A percentile compares a stretch with the other conserved stretches of the same genome.
Conservation (phyloP, 2,113 vertebrate genomes). For the Lophura nycthemera region DNA sequence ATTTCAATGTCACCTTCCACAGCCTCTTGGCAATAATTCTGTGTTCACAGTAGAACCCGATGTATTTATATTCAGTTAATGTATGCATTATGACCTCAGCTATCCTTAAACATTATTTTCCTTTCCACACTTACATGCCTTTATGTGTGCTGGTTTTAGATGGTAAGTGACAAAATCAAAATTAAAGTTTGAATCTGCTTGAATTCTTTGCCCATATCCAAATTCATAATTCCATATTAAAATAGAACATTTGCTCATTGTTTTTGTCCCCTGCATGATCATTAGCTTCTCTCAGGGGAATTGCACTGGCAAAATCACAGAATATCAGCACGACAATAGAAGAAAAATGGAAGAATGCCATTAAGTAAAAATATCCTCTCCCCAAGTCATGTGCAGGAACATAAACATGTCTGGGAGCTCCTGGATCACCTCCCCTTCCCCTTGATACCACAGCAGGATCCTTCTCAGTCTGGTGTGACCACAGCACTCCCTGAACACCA, state of each 20-base stretch:
- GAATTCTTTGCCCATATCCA: neutral
- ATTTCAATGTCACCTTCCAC: constrained; percentile 45
- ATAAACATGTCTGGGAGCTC: neutral
- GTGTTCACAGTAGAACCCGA: neutral
- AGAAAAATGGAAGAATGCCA: constrained; percentile 47
- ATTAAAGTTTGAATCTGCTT: neutral
- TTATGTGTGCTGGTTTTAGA: neutral
- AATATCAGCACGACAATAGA: constrained; percentile 16
- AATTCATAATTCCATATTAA: neutral
- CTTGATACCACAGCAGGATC: neutral
- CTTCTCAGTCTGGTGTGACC: neutral
- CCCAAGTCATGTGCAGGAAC: neutral
- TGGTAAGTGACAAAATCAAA: neutral
- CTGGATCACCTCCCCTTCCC: neutral
- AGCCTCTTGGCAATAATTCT: constrained; percentile 12
- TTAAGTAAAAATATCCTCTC: constrained; percentile 20
- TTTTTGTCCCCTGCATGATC: neutral
- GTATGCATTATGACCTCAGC: constrained; percentile 25
- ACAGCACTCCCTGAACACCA: neutral
- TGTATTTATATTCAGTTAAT: constrained; percentile 12
- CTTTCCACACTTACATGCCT: neutral
- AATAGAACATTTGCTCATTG: constrained; percentile 17
- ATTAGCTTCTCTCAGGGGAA: constrained; percentile 26
- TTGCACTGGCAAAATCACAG: neutral
- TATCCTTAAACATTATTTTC: neutral